phyloP scores from a whole-genome alignment of 2,888 invertebrate genomes.

The Pyralis farinalis region DNA sequence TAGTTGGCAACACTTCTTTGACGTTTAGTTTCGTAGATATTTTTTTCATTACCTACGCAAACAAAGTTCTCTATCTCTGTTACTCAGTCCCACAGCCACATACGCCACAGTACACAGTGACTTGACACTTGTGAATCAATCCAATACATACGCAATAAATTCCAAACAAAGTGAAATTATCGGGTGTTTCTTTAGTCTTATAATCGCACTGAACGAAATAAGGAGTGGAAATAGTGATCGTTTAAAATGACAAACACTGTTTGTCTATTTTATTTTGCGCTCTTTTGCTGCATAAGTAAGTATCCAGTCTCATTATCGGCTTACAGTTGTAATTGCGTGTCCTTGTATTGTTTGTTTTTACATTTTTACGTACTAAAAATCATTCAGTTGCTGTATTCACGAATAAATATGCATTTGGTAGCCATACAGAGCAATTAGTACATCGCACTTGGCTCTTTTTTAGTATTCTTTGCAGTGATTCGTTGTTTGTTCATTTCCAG shows the following conservation, averaged over 20 bases:
- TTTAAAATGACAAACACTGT: conserved; percentile 68
- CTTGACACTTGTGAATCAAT: conserved; percentile 59
- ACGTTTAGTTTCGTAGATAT: too few relatives aligned
- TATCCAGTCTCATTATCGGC: conserved; percentile 18
- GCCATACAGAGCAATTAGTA: too few relatives aligned
- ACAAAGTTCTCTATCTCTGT: too few relatives aligned
- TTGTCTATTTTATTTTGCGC: conserved; percentile 53
- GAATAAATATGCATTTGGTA: not conserved
- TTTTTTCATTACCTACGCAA: too few relatives aligned
- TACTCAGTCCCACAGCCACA: too few relatives aligned
- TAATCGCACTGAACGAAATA: conserved; percentile 36
- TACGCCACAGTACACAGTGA: too few relatives aligned
- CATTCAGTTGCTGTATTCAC: not conserved
- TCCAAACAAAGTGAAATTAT: conserved; percentile 65
- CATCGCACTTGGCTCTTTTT: too few relatives aligned
- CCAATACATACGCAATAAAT: conserved; percentile 58
- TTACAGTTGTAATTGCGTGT: conserved; percentile 14
- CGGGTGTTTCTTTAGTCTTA: conserved; percentile 50
- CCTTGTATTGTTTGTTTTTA: conserved; percentile 21
- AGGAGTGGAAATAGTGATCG: conserved; percentile 29
- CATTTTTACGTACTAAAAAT: conserved; percentile 7
- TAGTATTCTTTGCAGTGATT: too few relatives aligned
- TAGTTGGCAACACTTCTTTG: too few relatives aligned
- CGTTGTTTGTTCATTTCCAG: too few relatives aligned
- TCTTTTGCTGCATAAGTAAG: conserved; percentile 68